Evolutionary conservation across 2,888 invertebrate species (phyloP), one percentile per base, ranked within the genome.

Genomic region (Nomada fucata): DNA sequence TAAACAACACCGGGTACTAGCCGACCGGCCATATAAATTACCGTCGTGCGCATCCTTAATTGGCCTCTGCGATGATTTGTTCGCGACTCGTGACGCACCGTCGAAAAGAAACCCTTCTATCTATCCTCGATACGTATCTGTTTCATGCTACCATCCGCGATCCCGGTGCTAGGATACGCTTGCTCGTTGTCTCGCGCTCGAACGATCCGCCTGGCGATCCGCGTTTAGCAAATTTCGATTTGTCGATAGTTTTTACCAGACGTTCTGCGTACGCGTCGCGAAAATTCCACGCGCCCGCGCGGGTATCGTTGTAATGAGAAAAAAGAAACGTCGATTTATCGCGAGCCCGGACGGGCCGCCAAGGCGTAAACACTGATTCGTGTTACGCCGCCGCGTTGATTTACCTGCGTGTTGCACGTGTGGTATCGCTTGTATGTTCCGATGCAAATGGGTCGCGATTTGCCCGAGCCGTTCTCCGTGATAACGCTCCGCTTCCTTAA

Each of bases 331-430:
- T 70, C 53, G 70, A 79, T 79, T 70, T 65, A 78, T 78, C 79
- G 65, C 59, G 47, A 9, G 59, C 0, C n/a, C 1, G 15, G 67
- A 61, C 78, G 68, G 67, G 23, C 23, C 47, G 59, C 71, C 47
- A 59, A 53, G 70, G 72, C 52, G 80, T 79, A 80, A 80, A 80
- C 80, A 79, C 80, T 47, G 53, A 74, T 26, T 52, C 23, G 47
- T 50, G 36, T 42, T 26, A 47, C 52, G 57, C 26, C 36, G 59
- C 59, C 75, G 47, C 60, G 65, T 78, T 70, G 84, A 74, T 80
- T 95, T 94, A 97, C 97, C 95, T 96, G 95, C 86, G 96, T 96
- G 93, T 97, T 97, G 93, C 97, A 97, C 91, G 97, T 95, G 91
- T 97, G 97, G 94, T 96, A 97, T 76, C 97, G 95, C 91, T 96